Evolutionary conservation across 2,113 vertebrate genomes (phyloP).

Genomic region (Geococcyx californianus): DNA sequence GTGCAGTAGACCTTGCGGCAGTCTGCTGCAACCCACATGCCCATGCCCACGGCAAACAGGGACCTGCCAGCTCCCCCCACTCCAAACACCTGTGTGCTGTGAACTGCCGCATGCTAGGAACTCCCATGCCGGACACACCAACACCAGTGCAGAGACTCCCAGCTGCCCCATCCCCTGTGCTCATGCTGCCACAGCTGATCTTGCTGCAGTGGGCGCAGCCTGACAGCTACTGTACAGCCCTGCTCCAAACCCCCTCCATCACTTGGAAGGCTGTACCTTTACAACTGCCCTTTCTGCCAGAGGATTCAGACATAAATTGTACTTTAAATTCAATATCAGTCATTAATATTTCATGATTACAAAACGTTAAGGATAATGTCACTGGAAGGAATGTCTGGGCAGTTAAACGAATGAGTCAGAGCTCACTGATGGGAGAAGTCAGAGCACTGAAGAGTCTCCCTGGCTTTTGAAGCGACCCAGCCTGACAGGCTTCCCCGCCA

Average conservation of each 20-base stretch:
- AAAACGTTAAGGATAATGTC: conserved; percentile 82
- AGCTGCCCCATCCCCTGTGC: accelerated
- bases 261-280: conserved; percentile 62
- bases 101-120: not conserved
- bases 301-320: conserved; percentile 79
- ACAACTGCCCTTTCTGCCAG: conserved; percentile 76
- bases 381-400: conserved; percentile 72
- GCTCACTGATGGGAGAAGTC: conserved; percentile 57
- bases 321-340: conserved; percentile 81
- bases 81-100: accelerated
- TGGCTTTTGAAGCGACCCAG: conserved; percentile 55
- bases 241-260: not conserved
- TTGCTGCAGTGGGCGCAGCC: accelerated
- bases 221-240: not conserved
- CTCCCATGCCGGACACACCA: accelerated
- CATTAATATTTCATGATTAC: conserved; percentile 86
- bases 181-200: not conserved
- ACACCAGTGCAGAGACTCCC: accelerated
- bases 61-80: not conserved
- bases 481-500: conserved; percentile 65
- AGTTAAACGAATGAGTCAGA: conserved; percentile 78
- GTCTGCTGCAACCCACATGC: not conserved
- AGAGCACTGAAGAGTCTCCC: conserved; percentile 56
- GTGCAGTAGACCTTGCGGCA: not conserved
- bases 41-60: accelerated